Evolutionary conservation across 2,113 vertebrate species (phyloP), one percentile per base, ranked within the genome.

Genomic region (Gambusia holbrooki): DNA sequence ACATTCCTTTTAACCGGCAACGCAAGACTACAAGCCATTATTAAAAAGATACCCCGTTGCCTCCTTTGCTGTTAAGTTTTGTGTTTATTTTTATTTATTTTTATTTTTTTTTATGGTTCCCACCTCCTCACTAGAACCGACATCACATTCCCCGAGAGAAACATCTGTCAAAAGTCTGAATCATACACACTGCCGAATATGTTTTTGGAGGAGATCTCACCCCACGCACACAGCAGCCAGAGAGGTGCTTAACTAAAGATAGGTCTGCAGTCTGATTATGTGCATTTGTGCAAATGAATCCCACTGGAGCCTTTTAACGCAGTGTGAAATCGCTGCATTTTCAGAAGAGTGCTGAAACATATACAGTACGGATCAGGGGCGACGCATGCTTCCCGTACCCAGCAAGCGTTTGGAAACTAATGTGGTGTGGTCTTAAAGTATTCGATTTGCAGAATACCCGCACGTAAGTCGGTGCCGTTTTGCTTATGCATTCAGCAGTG

Each of bases 161-260:
- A 89, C 87, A 84, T 88, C 91, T 89, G 87, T 88, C 84, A 84
- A 70, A 87, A 87, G 76, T 76, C 77, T 82, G 87, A 87, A 76
- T 84, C 77, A 85, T 84, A 72, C 77, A 77, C 71, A 82, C 73
- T 54, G 32, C 77, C 29, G 77, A 66, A 68, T 71, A 27, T 79
- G 77, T 88, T 76, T 83, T 80, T 83, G 78, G 70, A 73, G 75
- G 60, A 79, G 79, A 82, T 68, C 62, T 81, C 74, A 30, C 73
- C 82, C 82, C 83, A 84, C 75, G 42, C 85, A 88, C 66, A 69
- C 51, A 81, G 84, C 87, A 81, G 87, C 77, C 72, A 58, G 71
- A 81, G 84, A 83, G 70, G 76, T 76, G 76, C 80, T 83, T 81
- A 72, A 73, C 71, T 72, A 79, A 74, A 85, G 76, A 84, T 72